Base-by-base conservation (phyloP, 2,113 vertebrate species). In the Emberiza fucata region DNA sequence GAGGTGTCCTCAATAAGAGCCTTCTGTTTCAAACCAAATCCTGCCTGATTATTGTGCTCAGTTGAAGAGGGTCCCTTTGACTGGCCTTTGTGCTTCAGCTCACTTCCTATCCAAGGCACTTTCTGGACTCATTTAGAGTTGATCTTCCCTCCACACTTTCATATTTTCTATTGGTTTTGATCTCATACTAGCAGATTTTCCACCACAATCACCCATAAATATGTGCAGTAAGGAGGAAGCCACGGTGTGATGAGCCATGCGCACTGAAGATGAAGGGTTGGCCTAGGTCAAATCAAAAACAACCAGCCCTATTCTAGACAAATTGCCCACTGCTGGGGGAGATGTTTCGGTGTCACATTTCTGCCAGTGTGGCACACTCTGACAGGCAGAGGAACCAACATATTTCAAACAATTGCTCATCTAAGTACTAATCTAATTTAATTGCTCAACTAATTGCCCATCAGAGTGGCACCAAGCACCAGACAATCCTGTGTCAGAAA, bases 211-310 rank as follows among this genome's bases (percentile, higher is more conserved):
- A 61, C 25, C 37, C 25, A 18, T 13, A 23, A 91, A 53, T 5
- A 31, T 7, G 25, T 20, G 50, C 17, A 75, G 15, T 25, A 54
- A 63, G 54, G 29, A 80, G 42, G 35, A 82, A 73, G 9, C 16
- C 42, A 28, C 16, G 20, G 42, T 0, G 0, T 31, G 48, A 69
- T 3, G 7, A 65, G 28, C 37, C 42, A 27, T 2, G 24, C 40
- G 56, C 23, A 53, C 4, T 8, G 16, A 64, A 64, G 14, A 37
- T 64, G 51, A 76, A 51, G 35, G 50, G 29, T 1, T 77, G 42
- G 29, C 22, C 39, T 3, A 48, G 33, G 45, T 51, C 60, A 92
- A 57, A 57, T 33, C 25, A 72, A 59, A 42, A 86, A 37, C 12
- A 86, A n/a, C 31, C 16, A 56, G 28, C 19, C 20, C 12, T 53